Conservation (phyloP, 92 coral and sea anemone genomes). For the Phenganax subtilis region DNA sequence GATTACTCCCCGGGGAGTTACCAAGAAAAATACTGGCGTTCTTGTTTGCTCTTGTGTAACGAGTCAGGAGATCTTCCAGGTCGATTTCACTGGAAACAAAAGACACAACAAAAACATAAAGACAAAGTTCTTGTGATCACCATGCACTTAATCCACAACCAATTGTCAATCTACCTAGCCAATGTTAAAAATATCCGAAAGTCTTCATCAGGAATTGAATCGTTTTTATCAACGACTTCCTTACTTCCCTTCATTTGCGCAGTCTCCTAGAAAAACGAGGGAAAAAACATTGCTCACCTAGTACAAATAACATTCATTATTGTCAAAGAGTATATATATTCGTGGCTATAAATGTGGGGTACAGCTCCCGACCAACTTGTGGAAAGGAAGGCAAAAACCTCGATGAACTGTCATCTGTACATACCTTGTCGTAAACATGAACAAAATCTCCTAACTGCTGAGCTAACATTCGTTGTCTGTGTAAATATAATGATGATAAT, state of each 20-base stretch:
- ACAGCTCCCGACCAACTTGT: too few species aligned
- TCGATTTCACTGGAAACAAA: slow-evolving; percentile 65
- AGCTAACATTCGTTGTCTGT: slow-evolving; percentile 79
- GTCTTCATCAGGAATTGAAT: slow-evolving; percentile 84
- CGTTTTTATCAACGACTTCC: slow-evolving; percentile 44
- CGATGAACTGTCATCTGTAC: background rate
- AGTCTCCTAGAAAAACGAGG: slow-evolving; percentile 62
- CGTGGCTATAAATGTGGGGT: too few species aligned
- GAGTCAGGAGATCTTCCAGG: slow-evolving; percentile 80
- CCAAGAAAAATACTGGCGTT: slow-evolving; percentile 93
- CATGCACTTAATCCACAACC: too few species aligned
- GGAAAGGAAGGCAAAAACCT: background rate
- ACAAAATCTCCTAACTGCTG: slow-evolving; percentile 94
- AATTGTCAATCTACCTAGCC: slow-evolving; percentile 62
- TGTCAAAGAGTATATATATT: too few species aligned
- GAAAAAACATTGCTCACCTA: too few species aligned
- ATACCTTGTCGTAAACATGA: slow-evolving; percentile 86
- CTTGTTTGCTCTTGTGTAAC: slow-evolving; percentile 81
- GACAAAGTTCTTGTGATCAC: background rate
- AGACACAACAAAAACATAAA: background rate
- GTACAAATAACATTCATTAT: too few species aligned
- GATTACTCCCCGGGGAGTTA: slow-evolving; percentile 34
- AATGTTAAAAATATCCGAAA: slow-evolving; percentile 83
- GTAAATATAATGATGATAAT: background rate
- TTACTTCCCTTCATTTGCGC: slow-evolving; percentile 69